These are phyloP conservation scores for Trematocara marginatum DNA, from an alignment of 2,113 vertebrate genomes.

Conservation along the genomic window DNA sequence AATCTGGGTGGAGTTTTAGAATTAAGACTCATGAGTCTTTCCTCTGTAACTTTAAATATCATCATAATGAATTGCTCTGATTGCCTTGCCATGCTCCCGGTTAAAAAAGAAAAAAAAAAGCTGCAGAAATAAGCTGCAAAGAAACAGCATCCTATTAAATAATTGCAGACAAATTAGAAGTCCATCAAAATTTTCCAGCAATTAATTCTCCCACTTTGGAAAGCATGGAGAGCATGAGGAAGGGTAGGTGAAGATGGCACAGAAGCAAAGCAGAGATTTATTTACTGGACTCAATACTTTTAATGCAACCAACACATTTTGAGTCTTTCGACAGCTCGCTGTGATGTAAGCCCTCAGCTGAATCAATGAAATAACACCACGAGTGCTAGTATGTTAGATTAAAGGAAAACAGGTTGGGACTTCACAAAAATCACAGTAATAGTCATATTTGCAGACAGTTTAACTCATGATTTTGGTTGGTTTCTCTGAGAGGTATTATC, in stretches of 20 bases:
- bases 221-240: background rate
- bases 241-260: background rate
- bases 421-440: background rate
- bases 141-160: slow-evolving; percentile 63
- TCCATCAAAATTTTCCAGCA: slow-evolving; percentile 57
- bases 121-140: slow-evolving; percentile 30
- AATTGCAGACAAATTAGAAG: slow-evolving; percentile 61
- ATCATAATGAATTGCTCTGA: slow-evolving; percentile 61
- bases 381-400: background rate
- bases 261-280: background rate
- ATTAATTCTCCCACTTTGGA: slow-evolving; percentile 42
- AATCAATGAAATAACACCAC: background rate
- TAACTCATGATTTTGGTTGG: background rate
- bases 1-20: slow-evolving; percentile 46
- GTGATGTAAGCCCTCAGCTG: background rate
- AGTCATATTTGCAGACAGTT: background rate
- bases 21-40: slow-evolving; percentile 15
- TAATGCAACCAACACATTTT: background rate
- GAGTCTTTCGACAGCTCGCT: background rate
- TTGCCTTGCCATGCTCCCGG: slow-evolving; percentile 22
- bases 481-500: background rate
- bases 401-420: background rate
- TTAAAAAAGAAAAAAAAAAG: background rate
- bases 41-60: slow-evolving; percentile 54
- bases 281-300: slow-evolving; percentile 23